Percentiles rank a stretch among this genome's conserved stretches.
Conservation (phyloP, 2,888 invertebrate genomes). For the Empis stercorea region DNA sequence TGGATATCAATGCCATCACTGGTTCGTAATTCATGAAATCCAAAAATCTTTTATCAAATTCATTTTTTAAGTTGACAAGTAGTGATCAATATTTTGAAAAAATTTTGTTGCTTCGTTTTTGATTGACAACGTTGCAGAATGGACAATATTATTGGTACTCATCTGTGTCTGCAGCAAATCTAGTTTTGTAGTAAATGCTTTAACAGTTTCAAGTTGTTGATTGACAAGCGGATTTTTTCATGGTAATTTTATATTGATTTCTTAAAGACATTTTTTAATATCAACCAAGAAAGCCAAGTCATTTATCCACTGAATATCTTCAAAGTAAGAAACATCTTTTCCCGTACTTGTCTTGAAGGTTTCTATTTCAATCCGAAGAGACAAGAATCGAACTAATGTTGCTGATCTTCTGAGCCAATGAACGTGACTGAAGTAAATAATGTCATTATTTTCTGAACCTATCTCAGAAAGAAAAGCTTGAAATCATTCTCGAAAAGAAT, state of each 20-base stretch:
- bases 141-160: neutral
- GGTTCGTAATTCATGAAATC: neutral
- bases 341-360: neutral
- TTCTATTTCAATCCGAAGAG: neutral
- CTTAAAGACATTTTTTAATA: neutral
- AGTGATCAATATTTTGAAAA: neutral
- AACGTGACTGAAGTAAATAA: neutral
- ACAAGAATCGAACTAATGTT: neutral
- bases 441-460: neutral
- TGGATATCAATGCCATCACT: neutral
- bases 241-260: conserved; percentile 1
- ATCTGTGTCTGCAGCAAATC: neutral
- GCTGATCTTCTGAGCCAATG: conserved; percentile 1
- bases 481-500: no score
- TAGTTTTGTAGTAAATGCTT: neutral
- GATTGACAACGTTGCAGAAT: neutral
- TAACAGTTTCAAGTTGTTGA: neutral
- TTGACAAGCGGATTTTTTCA: neutral
- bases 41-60: conserved; percentile 1
- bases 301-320: neutral
- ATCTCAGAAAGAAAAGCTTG: neutral
- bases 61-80: neutral
- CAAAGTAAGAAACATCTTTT: neutral
- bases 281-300: conserved; percentile 1
- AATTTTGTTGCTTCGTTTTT: neutral